Evolutionary conservation across 2,797 vertebrate species (phyloP).

Genomic region (Enteromius afrohamiltoni): DNA sequence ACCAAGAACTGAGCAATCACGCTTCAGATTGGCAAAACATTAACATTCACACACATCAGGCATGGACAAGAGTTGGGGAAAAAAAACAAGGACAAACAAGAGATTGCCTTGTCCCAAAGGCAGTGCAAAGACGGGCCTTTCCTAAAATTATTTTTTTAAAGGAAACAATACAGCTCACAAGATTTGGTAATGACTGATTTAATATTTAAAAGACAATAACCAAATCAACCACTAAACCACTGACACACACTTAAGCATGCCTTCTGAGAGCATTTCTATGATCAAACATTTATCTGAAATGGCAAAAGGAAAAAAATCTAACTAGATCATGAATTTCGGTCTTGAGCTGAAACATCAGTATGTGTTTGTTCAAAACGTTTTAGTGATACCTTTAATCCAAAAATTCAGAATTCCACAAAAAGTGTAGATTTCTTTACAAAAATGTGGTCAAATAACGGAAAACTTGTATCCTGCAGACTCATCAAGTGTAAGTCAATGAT

Average conservation of each 20-base stretch:
- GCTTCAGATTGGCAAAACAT: slow-evolving; percentile 30
- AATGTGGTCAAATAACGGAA: neutral
- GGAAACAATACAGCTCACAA: neutral
- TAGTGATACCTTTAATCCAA: neutral
- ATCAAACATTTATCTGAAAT: neutral
- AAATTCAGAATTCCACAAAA: neutral
- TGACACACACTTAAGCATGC: neutral
- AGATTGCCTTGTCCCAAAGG: neutral
- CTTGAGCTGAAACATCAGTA: neutral
- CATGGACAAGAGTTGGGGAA: neutral
- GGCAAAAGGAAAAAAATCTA: neutral
- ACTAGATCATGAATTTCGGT: neutral
- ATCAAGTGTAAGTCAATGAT: neutral
- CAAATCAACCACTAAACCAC: neutral
- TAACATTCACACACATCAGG: slow-evolving; percentile 24
- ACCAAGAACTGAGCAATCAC: slow-evolving; percentile 61
- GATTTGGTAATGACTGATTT: neutral
- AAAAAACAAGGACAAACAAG: neutral
- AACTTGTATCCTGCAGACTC: neutral
- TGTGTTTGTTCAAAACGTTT: neutral
- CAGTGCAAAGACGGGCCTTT: neutral
- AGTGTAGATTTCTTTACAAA: neutral
- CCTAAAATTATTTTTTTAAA: neutral
- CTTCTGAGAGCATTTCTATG: neutral
- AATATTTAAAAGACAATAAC: neutral